phyloP scores from a whole-genome alignment of 2,888 invertebrate species.

The Adelphocoris suturalis region DNA sequence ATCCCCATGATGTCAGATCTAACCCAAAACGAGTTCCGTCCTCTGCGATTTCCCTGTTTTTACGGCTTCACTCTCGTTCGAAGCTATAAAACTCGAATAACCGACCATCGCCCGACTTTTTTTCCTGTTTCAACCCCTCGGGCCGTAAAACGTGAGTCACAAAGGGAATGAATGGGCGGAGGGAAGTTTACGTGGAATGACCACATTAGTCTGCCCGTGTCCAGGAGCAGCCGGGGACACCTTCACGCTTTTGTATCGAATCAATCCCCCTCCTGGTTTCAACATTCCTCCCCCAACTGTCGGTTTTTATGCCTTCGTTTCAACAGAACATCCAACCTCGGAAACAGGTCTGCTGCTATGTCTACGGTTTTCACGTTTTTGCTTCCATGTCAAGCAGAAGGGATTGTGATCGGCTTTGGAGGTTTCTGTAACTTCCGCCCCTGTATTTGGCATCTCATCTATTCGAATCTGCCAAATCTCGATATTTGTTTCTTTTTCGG shows the following conservation, averaged over 20 bases:
- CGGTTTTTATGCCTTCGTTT: slow-evolving; percentile 2
- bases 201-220: not conserved
- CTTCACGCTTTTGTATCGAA: slow-evolving; percentile 39
- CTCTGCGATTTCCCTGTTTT: not conserved
- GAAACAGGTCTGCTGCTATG: not conserved
- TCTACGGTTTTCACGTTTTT: too few relatives aligned
- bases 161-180: not conserved
- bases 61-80: not conserved
- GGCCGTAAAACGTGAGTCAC: not conserved
- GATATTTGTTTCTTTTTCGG: too few relatives aligned
- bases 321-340: not conserved
- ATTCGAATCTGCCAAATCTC: too few relatives aligned
- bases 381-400: too few relatives aligned
- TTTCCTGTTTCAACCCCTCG: not conserved
- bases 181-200: slow-evolving; percentile 1
- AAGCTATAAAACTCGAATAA: not conserved
- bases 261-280: not conserved
- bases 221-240: not conserved
- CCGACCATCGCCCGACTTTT: not conserved
- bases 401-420: too few relatives aligned
- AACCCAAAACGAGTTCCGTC: too few relatives aligned
- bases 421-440: too few relatives aligned
- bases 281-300: slow-evolving; percentile 30
- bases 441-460: too few relatives aligned
- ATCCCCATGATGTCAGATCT: too few relatives aligned